Conservation (phyloP, 1,140 invertebrate species). For the Camponotus vicinus region DNA sequence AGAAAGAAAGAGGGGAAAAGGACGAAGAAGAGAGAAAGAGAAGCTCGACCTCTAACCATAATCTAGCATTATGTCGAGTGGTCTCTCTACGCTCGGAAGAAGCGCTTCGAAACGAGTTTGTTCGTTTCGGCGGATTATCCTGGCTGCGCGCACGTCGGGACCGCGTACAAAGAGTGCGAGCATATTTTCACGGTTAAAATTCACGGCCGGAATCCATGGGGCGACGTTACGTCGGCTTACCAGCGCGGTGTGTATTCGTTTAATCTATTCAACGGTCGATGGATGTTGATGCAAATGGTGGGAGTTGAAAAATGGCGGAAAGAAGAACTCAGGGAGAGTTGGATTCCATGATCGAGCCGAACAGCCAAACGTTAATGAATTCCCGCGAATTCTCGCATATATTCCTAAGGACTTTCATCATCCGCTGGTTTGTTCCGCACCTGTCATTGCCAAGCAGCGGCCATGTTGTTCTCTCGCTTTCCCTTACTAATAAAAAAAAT, state of each 20-base stretch:
- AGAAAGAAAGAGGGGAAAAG: background rate
- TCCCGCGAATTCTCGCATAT: constrained; percentile 30
- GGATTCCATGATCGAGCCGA: constrained; percentile 11
- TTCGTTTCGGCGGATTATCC: constrained; percentile 78
- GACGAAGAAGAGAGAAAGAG: constrained; percentile 4
- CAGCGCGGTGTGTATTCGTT: constrained; percentile 68
- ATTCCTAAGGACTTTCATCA: constrained; percentile 42
- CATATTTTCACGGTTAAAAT: constrained; percentile 77
- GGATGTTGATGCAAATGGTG: constrained; percentile 49
- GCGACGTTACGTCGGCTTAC: constrained; percentile 71
- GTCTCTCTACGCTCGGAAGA: constrained; percentile 73
- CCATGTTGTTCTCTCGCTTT: background rate
- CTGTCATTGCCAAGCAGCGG: constrained; percentile 49
- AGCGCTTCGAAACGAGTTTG: constrained; percentile 76
- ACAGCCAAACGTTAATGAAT: constrained; percentile 53
- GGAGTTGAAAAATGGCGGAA: constrained; percentile 39
- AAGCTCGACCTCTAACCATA: constrained; percentile 71
- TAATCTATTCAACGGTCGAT: constrained; percentile 73
- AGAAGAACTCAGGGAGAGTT: constrained; percentile 2
- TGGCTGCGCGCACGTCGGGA: constrained; percentile 58
- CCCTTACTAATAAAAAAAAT: background rate
- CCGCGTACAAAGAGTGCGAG: constrained; percentile 70
- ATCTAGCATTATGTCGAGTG: constrained; percentile 78
- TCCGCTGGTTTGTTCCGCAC: constrained; percentile 19
- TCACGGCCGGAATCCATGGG: constrained; percentile 69